phyloP scores from a whole-genome alignment of 2,888 invertebrate species.

The Leucophora obtusa region DNA sequence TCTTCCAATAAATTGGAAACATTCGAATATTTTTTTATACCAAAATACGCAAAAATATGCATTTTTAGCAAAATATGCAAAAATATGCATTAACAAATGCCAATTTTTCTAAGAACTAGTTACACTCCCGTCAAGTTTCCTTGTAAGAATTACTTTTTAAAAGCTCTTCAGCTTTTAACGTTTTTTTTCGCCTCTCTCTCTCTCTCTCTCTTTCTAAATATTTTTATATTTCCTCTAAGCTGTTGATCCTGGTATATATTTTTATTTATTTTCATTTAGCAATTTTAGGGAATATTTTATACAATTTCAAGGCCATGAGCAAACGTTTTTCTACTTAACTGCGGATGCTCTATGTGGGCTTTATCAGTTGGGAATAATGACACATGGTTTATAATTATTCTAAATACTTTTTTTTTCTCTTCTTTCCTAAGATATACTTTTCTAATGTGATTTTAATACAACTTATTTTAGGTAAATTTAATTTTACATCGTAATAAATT shows the following conservation, averaged over 20 bases:
- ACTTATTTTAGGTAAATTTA: conserved; percentile 4
- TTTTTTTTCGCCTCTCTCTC: neutral
- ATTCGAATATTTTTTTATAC: no score
- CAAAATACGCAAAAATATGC: no score
- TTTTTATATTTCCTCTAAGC: neutral
- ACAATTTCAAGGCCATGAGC: neutral
- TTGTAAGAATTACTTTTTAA: neutral
- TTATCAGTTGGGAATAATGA: neutral
- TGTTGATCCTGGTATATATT: conserved; percentile 8
- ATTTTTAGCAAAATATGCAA: no score
- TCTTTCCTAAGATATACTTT: neutral
- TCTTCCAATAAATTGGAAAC: no score
- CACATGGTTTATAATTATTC: neutral
- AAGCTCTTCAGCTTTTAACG: neutral
- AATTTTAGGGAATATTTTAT: neutral
- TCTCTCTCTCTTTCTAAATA: no score
- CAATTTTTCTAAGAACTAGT: no score
- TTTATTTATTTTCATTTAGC: neutral
- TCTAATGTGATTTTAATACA: conserved; percentile 8
- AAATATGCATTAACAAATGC: no score
- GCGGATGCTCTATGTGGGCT: neutral
- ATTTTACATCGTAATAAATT: conserved; percentile 21
- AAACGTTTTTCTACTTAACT: neutral
- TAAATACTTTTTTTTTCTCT: neutral
- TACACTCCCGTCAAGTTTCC: no score